Evolutionary conservation across 2,888 invertebrate genomes (phyloP), one percentile per base, ranked within the genome.

Genomic region (Vanessa cardui): DNA sequence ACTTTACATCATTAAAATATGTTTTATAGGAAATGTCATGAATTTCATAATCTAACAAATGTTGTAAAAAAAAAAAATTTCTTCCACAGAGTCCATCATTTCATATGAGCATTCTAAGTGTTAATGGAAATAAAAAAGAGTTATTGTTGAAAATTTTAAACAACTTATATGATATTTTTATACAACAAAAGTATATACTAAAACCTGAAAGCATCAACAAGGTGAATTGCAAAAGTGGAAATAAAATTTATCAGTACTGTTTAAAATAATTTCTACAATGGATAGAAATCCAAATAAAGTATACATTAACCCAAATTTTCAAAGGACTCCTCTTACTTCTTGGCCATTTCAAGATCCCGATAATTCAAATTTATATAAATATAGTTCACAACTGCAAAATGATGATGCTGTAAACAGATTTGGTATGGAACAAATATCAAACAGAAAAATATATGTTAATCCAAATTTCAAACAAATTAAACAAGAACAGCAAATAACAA

Each of bases 91-190:
- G 96, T 81, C 96, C 97, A 21, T 96, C 96, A 2, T 97, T 96
- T 88, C 98, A 98, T 81, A 94, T 97, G 78, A 98, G 98, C 82
- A 90, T 98, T 73, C 90, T 96, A 15, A 98, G 98, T 97, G 94
- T 95, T 70, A 88, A 95, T 64, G 97, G 97, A 0, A 94, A 97
- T 84, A 88, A 94, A 73, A 93, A 93, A 76, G 78, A 87, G 26
- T 80, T 92, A 70, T 78, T 96, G 15, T 86, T 83, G 62, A 73
- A 80, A 44, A 79, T 93, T 70, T 78, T 95, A 69, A 86, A 93
- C 0, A 76, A 87, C 46, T 81, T 96, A n/a, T 94, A 94, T 80
- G 72, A 81, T 70, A 75, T 89, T 44, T 85, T 91, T 64, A 86
- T 79, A 71, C 80, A 86, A 50, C 75, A 82, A 60, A 81, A 77